phyloP scores from a whole-genome alignment of 2,797 vertebrate genomes.

The Sorex maritimensis region DNA sequence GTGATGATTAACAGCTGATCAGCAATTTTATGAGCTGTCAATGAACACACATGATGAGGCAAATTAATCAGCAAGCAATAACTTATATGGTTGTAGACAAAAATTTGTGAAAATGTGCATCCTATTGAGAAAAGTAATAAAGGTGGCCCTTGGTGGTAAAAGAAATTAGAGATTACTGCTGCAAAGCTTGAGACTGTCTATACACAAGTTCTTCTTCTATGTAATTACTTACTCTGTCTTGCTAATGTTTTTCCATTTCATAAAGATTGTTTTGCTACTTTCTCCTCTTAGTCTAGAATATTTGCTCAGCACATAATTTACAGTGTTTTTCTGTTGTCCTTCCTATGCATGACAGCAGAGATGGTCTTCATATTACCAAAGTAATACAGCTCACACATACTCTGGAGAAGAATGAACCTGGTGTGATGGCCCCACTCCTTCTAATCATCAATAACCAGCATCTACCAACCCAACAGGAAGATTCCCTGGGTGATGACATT shows the following conservation, averaged over 20 bases:
- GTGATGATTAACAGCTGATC: slow-evolving; percentile 23
- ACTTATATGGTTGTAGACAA: slow-evolving; percentile 10
- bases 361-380: background rate
- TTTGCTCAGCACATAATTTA: background rate
- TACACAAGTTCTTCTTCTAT: slow-evolving; percentile 8
- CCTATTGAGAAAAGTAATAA: slow-evolving; percentile 48
- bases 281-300: background rate
- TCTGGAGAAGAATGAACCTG: accelerated
- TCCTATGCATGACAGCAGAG: background rate
- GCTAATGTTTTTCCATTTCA: slow-evolving; percentile 36
- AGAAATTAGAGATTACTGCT: background rate
- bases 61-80: slow-evolving; percentile 48
- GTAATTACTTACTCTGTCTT: slow-evolving; percentile 47
- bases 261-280: background rate
- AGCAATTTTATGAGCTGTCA: background rate
- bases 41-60: slow-evolving; percentile 11
- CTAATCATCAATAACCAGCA: accelerated
- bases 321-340: background rate
- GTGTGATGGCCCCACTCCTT: accelerated
- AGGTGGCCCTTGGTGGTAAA: background rate
- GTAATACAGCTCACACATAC: background rate
- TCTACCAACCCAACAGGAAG: accelerated
- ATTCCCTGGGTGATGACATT: background rate
- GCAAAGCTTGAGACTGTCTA: slow-evolving; percentile 45
- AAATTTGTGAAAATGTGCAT: slow-evolving; percentile 28